Conservation (phyloP, 2,888 invertebrate species). For the Sinopyrophorus schimmeli region DNA sequence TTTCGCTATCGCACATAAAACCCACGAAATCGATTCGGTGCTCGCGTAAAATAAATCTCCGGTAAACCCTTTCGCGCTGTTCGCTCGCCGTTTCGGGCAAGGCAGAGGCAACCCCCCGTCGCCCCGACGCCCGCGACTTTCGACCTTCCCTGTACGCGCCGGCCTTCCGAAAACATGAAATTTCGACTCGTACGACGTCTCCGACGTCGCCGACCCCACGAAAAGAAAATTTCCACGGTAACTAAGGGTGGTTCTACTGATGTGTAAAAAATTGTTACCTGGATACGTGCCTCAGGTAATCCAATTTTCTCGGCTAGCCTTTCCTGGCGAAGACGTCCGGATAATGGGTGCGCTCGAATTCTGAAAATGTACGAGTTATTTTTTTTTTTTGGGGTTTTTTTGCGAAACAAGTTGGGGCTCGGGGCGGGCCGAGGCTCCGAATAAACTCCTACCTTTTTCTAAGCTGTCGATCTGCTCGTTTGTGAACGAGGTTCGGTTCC, state of each 20-base stretch:
- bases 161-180: no score
- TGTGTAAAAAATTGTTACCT: conserved; percentile 73
- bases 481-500: conserved; percentile 97
- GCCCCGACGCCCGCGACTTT: no score
- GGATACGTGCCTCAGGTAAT: conserved; percentile 98
- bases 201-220: not conserved
- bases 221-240: conserved; percentile 11
- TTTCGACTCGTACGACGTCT: not conserved
- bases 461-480: conserved; percentile 98
- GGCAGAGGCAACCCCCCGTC: no score
- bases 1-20: conserved; percentile 15
- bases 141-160: no score
- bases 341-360: conserved; percentile 96
- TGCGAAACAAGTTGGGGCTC: no score
- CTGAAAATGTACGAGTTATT: conserved; percentile 60
- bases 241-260: conserved; percentile 37
- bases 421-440: no score
- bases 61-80: no score
- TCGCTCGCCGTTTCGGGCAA: no score
- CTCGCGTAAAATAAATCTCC: no score
- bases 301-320: conserved; percentile 95
- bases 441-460: conserved; percentile 86
- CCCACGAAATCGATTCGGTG: no score
- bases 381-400: no score
- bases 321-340: conserved; percentile 97